Base-by-base conservation (phyloP, 2,113 vertebrate species). In the Climacteris rufus region DNA sequence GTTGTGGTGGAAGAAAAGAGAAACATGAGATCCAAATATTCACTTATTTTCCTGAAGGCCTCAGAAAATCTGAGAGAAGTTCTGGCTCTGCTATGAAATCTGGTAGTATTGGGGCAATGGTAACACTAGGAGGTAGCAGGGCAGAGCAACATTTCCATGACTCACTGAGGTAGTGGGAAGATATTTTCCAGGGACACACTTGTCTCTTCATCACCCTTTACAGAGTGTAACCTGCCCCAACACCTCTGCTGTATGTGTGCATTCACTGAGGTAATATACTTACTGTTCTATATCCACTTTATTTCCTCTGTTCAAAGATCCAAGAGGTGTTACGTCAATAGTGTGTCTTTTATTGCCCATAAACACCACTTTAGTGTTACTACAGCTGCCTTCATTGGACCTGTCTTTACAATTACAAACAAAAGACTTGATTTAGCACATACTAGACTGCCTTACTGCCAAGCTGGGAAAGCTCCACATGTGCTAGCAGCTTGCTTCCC, bases 351-450 rank as follows among this genome's bases (percentile, higher is more conserved):
- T 97, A 92, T 82, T 95, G 77, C 70, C 61, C 81, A 91, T 93
- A 96, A 95, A 89, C 31, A 3, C 79, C 65, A 92, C 37, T 82
- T 84, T 39, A 93, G 39, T 68, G 82, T 68, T 79, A 68, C 64
- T 57, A 77, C 63, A 95, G 74, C 71, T 96, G 89, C 85, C 68
- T 95, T 83, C 90, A 79, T 70, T 95, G 64, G 69, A 74, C 76
- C 59, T 94, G 57, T 86, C 83, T 92, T 94, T 77, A 94, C 81
- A 89, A 85, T 82, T 93, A 16, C 83, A 89, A 90, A 87, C 80
- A 83, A 90, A 95, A 78, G 57, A 40, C 59, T 89, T 92, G 77
- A 96, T 95, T 95, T 90, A 92, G 65, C 52, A 81, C 74, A 47
- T 59, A 42, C 70, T 75, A 90, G 57, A 49, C 39, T 88, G 80